These are phyloP conservation scores for Hippocampus barbouri DNA, from an alignment of 2,113 vertebrate genomes.

Conservation along the genomic window DNA sequence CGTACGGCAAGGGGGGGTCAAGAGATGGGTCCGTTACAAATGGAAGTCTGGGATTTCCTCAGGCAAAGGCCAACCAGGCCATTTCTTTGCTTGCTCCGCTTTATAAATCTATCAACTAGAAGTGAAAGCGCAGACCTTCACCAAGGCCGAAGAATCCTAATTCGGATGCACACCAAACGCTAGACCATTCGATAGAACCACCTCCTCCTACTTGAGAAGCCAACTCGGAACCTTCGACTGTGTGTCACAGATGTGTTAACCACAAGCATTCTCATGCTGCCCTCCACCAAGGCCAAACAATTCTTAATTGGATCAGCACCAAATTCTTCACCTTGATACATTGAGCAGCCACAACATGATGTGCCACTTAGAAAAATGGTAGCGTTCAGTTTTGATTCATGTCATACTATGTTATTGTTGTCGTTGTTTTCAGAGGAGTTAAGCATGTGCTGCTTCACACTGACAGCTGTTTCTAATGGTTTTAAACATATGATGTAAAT, in stretches of 20 bases:
- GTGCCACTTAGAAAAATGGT: too few species aligned
- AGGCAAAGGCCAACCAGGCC: conserved; percentile 58
- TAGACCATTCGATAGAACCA: neutral
- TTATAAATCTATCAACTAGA: conserved; percentile 38
- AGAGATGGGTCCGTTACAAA: conserved; percentile 53
- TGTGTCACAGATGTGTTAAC: neutral
- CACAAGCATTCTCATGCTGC: neutral
- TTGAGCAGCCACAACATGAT: too few species aligned
- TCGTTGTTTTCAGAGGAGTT: too few species aligned
- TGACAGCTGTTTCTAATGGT: too few species aligned
- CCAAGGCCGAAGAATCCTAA: neutral
- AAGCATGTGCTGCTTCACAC: too few species aligned
- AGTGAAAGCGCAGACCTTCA: neutral
- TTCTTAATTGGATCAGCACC: too few species aligned
- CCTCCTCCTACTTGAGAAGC: neutral
- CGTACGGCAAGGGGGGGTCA: conserved; percentile 45
- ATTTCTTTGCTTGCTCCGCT: conserved; percentile 45
- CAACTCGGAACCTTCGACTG: neutral
- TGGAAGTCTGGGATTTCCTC: conserved; percentile 66
- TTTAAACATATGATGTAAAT: neutral
- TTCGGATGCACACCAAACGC: neutral
- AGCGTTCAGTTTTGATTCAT: too few species aligned
- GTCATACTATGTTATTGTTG: too few species aligned
- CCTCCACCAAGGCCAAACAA: neutral
- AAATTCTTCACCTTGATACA: too few species aligned